Evolutionary conservation across 2,113 vertebrate genomes (phyloP).

Genomic region (Oncorhynchus gorbuscha): DNA sequence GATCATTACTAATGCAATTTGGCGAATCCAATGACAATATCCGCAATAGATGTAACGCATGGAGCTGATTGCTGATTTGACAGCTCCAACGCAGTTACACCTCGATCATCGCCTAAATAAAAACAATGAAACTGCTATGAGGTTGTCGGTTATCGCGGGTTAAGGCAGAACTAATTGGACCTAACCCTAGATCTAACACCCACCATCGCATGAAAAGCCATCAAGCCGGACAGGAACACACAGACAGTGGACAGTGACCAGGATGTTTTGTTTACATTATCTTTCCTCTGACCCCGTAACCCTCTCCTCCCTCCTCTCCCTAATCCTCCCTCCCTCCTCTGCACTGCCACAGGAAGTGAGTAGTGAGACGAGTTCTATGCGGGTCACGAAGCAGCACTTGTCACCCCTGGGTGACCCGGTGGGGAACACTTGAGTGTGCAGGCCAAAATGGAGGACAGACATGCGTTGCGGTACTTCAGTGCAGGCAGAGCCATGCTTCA

Average conservation of each 20-base stretch:
- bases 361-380: not conserved
- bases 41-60: too few species aligned
- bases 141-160: too few species aligned
- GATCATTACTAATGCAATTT: too few species aligned
- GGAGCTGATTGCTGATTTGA: too few species aligned
- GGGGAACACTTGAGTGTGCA: constrained; percentile 4
- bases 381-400: not conserved
- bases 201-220: constrained; percentile 1
- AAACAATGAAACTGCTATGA: too few species aligned
- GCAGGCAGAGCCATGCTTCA: not conserved
- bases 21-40: too few species aligned
- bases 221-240: constrained; percentile 8
- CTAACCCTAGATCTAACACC: not conserved
- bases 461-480: not conserved
- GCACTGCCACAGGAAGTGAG: constrained; percentile 14
- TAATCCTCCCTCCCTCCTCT: not conserved
- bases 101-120: too few species aligned
- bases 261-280: constrained; percentile 28
- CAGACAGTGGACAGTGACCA: constrained; percentile 1
- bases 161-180: too few species aligned
- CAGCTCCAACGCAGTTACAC: too few species aligned
- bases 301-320: not conserved
- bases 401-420: constrained; percentile 27
- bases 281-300: constrained; percentile 12
- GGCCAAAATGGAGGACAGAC: constrained; percentile 4